Conservation (phyloP, 92 coral and sea anemone genomes). For the Metridium senile region DNA sequence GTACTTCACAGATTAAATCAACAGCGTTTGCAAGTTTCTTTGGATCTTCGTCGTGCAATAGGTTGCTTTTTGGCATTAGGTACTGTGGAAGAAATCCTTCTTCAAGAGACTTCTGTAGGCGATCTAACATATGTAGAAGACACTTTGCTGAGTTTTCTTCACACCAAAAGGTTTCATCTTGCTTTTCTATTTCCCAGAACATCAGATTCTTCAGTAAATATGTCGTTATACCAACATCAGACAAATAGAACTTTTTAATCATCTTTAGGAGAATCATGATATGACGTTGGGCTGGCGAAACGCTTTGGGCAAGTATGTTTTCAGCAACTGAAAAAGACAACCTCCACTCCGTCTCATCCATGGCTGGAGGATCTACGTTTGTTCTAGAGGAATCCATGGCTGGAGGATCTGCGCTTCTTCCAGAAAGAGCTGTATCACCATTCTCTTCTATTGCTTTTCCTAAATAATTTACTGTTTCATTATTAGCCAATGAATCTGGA, state of each 20-base stretch:
- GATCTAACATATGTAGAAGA: slow-evolving; percentile 64
- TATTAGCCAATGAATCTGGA: not conserved
- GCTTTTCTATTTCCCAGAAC: slow-evolving; percentile 79
- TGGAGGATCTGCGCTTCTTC: not conserved
- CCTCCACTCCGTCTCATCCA: slow-evolving; percentile 85
- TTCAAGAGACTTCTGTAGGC: slow-evolving; percentile 64
- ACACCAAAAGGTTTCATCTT: slow-evolving; percentile 53
- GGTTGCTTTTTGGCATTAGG: slow-evolving; percentile 69
- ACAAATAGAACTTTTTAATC: slow-evolving; percentile 63
- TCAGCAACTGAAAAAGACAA: slow-evolving; percentile 80
- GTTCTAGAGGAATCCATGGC: slow-evolving; percentile 49
- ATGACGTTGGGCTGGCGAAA: slow-evolving; percentile 75
- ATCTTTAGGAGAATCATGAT: slow-evolving; percentile 69
- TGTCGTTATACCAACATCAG: slow-evolving; percentile 60
- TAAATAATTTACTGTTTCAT: too few species aligned
- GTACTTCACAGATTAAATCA: slow-evolving; percentile 42
- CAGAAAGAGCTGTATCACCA: not conserved
- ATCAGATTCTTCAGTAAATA: slow-evolving; percentile 66
- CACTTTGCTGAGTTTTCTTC: slow-evolving; percentile 73
- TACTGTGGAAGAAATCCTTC: slow-evolving; percentile 57
- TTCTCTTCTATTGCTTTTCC: not conserved
- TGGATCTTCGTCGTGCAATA: slow-evolving; percentile 52
- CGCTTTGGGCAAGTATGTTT: slow-evolving; percentile 72
- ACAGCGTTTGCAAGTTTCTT: slow-evolving; percentile 62
- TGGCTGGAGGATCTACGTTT: slow-evolving; percentile 5